A percentile compares a stretch with the other conserved stretches of the same genome.
These are phyloP conservation scores for Schmidtea mediterranea DNA, from an alignment of 1,140 invertebrate species.

Conservation along the genomic window DNA sequence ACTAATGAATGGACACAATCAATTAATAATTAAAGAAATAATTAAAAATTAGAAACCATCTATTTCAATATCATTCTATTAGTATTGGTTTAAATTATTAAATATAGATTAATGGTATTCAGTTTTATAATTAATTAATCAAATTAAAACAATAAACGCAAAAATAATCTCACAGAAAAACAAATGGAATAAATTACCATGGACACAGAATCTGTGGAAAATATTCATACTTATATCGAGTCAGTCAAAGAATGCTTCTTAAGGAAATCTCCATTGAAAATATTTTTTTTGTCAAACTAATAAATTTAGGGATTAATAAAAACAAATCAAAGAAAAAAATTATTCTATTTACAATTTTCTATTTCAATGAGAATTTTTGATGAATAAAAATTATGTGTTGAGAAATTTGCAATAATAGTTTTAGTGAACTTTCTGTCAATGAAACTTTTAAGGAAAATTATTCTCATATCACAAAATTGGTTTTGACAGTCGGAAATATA, in stretches of 20 bases:
- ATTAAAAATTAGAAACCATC: too few relatives aligned
- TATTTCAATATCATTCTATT: too few relatives aligned
- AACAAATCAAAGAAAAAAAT: neutral
- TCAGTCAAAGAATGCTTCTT: too few relatives aligned
- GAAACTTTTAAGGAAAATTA: neutral
- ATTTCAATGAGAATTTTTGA: neutral
- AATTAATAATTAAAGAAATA: too few relatives aligned
- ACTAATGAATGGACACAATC: too few relatives aligned
- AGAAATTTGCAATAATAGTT: neutral
- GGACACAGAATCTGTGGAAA: too few relatives aligned
- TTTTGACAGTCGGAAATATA: neutral
- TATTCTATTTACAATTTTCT: slow-evolving; percentile 2
- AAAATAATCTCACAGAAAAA: neutral
- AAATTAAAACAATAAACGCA: neutral
- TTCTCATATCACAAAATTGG: neutral
- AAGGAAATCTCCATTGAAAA: too few relatives aligned
- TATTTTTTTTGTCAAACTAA: too few relatives aligned
- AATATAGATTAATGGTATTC: neutral
- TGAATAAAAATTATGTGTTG: neutral
- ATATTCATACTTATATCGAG: too few relatives aligned
- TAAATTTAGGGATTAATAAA: too few relatives aligned
- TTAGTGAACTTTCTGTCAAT: neutral
- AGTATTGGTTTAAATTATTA: neutral
- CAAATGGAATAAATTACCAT: neutral
- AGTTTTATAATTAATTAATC: neutral